Evolutionary conservation across 2,888 invertebrate species (phyloP), one percentile per base, ranked within the genome.

Genomic region (Ommatoiulus sabulosus): DNA sequence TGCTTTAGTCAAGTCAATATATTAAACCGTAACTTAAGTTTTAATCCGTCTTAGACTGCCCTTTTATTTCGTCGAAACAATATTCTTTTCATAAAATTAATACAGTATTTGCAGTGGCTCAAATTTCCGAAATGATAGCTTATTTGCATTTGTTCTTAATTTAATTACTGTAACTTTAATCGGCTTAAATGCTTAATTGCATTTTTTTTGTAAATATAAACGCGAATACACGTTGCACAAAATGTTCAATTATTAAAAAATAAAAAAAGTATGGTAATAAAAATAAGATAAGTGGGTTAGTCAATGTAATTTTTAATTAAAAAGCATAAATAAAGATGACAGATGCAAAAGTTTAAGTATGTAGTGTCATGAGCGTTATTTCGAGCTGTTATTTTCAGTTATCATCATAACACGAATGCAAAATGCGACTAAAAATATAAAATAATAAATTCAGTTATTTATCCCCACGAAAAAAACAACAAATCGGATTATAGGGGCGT

Each of bases 161-260:
- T 72, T 72, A 72, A 72, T 72, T 72, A 24, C 24, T 24, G 72
- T 24, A 24, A 72, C 72, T 72, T 24, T 24, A 72, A 72, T 72
- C 72, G 24, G 72, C 72, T 72, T 72, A 72, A 72, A 72, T 24
- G n/a, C 24, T 72, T 72, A 72, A 72, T 24, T 72, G n/a, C n/a
- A 63, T 63, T 63, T 63, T 57, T 20, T 63, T 5, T 20, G 6
- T 63, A 35, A 35, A 35, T 35, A 35, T 35, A 2, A 35, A 35
- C 35, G 35, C 35, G 35, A 35, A 35, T 35, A 35, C 35, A 35
- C 35, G 35, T 35, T 35, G 2, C 35, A 35, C 35, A 35, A 35
- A 35, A 35, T 35, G 35, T 35, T 35, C 0, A 35, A 35, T 35
- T 35, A 1, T 35, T 35, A 20, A n/a, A 63, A 63, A 63, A 7